These are phyloP conservation scores for Apeira syringaria DNA, from an alignment of 2,888 invertebrate species.

Conservation along the genomic window DNA sequence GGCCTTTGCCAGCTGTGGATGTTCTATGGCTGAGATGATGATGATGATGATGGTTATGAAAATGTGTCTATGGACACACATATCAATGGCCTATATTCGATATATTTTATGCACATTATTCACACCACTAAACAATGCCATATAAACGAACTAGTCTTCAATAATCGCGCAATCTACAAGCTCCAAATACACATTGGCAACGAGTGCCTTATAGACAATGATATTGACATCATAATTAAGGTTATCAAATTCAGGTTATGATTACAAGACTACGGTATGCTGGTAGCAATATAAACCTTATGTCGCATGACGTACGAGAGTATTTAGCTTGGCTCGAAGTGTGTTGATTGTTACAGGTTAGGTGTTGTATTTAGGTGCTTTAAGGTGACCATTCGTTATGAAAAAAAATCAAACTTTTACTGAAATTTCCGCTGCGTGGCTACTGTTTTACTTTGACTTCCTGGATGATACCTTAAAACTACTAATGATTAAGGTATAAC, in stretches of 20 bases:
- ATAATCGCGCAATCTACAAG: slow-evolving; percentile 1
- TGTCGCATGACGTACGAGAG: neutral
- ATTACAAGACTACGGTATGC: neutral
- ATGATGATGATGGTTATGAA: too few relatives aligned
- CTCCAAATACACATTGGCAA: slow-evolving; percentile 1
- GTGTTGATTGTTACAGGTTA: neutral
- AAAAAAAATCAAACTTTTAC: neutral
- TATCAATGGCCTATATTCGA: too few relatives aligned
- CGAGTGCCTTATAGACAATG: slow-evolving; percentile 2
- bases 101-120: too few relatives aligned
- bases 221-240: slow-evolving; percentile 12
- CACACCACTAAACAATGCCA: too few relatives aligned
- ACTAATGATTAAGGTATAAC: too few relatives aligned
- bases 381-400: neutral
- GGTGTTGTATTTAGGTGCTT: neutral
- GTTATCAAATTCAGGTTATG: slow-evolving; percentile 6
- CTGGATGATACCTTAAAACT: too few relatives aligned
- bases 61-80: too few relatives aligned
- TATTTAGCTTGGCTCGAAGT: neutral
- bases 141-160: too few relatives aligned
- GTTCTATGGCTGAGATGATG: too few relatives aligned
- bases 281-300: neutral
- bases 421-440: too few relatives aligned
- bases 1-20: too few relatives aligned
- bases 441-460: too few relatives aligned